Evolutionary conservation across 2,113 vertebrate species (phyloP), one percentile per base, ranked within the genome.

Genomic region (Nestor notabilis): DNA sequence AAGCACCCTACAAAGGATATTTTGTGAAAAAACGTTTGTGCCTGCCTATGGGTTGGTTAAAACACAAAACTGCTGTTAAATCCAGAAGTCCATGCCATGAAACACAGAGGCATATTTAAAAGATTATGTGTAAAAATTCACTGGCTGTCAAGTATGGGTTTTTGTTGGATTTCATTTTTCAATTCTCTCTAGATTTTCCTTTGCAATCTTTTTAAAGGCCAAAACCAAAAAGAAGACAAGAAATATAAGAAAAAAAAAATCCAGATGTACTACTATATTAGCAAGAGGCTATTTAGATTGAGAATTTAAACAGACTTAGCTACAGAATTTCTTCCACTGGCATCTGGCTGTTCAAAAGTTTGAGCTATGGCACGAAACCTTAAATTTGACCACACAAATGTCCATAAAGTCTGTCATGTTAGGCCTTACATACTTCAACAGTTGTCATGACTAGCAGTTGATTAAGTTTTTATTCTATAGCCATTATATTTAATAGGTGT

Each of bases 1-100:
- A 94, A 71, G 60, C 53, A 63, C 68, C 39, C 33, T 70, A 94
- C 71, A 94, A 90, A 90, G 55, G 37, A 28, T 70, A 86, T 93
- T 94, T 96, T 96, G 90, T 95, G 50, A 85, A 91, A 84, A 95
- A 85, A 82, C 12, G 76, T 82, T 95, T 90, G 19, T 88, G 55
- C 50, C 92, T 71, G 64, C 55, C 43, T 86, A 64, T 0, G 2
- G 9, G n/a, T 70, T 71, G 80, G 50, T 86, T 50, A 92, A 89
- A 96, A 84, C 39, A 55, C 70, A 71, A 87, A 96, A 81, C 17
- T 75, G 39, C 82, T 77, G 75, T 49, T 89, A 69, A 93, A 87
- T 58, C 12, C 29, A 83, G 66, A 65, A 91, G 53, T 66, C 53
- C 28, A 46, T 58, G 93, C 90, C 83, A 75, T 87, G 35, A 94